phyloP scores from a whole-genome alignment of 2,888 invertebrate genomes.

The Ceraclea dissimilis region DNA sequence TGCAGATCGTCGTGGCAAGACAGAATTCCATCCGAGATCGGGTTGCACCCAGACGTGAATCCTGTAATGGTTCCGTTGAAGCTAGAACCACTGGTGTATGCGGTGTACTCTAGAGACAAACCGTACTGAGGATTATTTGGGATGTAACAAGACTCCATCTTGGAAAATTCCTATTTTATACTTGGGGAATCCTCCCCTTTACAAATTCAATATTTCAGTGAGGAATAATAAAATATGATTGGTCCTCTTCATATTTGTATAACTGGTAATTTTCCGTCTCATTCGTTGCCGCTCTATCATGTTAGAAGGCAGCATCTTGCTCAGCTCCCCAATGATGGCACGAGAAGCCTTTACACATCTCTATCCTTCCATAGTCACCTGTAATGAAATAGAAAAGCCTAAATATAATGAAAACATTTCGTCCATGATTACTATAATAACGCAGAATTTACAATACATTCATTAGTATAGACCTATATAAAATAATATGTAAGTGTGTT shows the following conservation, averaged over 20 bases:
- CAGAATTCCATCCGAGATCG: constrained; percentile 28
- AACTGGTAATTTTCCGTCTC: constrained; percentile 22
- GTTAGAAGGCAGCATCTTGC: constrained; percentile 18
- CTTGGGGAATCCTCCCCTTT: constrained; percentile 6
- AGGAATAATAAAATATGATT: constrained; percentile 10
- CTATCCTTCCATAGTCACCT: neutral
- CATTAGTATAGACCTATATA: too few relatives aligned
- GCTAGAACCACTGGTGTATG: constrained; percentile 32
- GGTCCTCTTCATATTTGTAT: constrained; percentile 20
- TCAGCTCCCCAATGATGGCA: constrained; percentile 6
- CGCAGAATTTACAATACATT: too few relatives aligned
- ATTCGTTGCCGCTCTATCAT: constrained; percentile 17
- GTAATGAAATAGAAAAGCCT: neutral
- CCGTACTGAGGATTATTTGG: constrained; percentile 64
- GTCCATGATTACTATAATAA: too few relatives aligned
- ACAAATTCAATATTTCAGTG: neutral
- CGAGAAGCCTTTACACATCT: neutral
- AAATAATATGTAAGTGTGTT: too few relatives aligned
- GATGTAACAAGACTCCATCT: constrained; percentile 53
- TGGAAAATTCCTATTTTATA: constrained; percentile 20
- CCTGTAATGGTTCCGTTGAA: constrained; percentile 36
- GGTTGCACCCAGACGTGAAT: constrained; percentile 34
- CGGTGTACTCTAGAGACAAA: constrained; percentile 43
- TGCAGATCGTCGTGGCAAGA: constrained; percentile 24
- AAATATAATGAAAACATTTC: too few relatives aligned